Conservation (phyloP, 2,113 vertebrate species). For the Pterocles orientalis region DNA sequence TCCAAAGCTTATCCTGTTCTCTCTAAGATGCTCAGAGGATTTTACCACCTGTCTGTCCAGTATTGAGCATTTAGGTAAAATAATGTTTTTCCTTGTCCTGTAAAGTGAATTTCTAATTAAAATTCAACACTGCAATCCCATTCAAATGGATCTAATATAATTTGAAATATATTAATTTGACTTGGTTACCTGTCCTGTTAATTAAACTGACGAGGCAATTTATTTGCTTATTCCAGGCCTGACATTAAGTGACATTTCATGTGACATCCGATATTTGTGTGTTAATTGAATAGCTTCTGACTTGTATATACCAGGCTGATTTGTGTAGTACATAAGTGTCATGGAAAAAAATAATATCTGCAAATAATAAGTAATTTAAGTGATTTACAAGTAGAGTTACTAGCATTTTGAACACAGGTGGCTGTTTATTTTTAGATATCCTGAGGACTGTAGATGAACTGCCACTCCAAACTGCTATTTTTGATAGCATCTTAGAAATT, state of each 20-base stretch:
- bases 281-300: constrained; percentile 75
- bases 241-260: constrained; percentile 74
- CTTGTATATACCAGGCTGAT: constrained; percentile 66
- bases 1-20: neutral
- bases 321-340: constrained; percentile 47
- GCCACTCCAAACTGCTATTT: constrained; percentile 50
- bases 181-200: constrained; percentile 64
- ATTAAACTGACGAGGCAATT: constrained; percentile 71
- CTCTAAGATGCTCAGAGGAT: neutral
- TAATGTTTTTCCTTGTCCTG: neutral
- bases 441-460: constrained; percentile 32
- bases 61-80: neutral
- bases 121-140: constrained; percentile 22
- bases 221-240: constrained; percentile 62
- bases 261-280: constrained; percentile 70
- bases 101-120: constrained; percentile 44
- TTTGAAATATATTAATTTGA: constrained; percentile 63
- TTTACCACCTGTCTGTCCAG: neutral
- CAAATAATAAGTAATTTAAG: constrained; percentile 66
- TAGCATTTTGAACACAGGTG: constrained; percentile 58
- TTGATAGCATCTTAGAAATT: constrained; percentile 47
- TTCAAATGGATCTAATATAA: constrained; percentile 53
- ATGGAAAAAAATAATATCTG: constrained; percentile 31
- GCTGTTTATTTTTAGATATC: constrained; percentile 62
- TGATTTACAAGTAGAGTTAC: constrained; percentile 61